Evolutionary conservation across 2,797 vertebrate genomes (phyloP), one percentile per base, ranked within the genome.

Genomic region (Meda fulgida): DNA sequence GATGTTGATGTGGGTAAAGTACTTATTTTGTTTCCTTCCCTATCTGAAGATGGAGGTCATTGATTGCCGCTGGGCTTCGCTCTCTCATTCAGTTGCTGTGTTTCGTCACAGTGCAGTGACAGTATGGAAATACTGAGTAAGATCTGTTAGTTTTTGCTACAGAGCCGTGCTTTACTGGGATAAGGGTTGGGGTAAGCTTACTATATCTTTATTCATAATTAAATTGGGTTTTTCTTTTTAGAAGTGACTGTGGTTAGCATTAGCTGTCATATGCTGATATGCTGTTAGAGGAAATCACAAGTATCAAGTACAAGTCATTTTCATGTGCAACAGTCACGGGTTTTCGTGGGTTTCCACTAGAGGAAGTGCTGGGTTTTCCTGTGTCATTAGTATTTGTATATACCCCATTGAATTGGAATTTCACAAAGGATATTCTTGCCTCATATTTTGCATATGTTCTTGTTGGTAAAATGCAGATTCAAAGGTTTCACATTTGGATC

Each of bases 31-130:
- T 75, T 83, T 83, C 71, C 81, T 83, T 51, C 16, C 58, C 29
- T 63, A 66, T 75, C 40, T 83, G 6, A 66, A 73, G 70, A 73
- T 75, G 81, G 55, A 83, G 58, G 81, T 83, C 81, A 76, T 13
- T 65, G 43, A 76, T 78, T 76, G 23, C 1, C 53, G 80, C 18
- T 3, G 19, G 46, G 71, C 75, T 66, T 40, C 31, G 3, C 6
- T 76, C 36, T 80, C 2, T 65, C n/a, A 73, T 53, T 83, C 46
- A 73, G 31, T 18, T 11, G 4, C 29, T 36, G 34, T 76, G 23
- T 78, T 77, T 55, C 75, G 40, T 75, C 40, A 48, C 26, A 46
- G 26, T 1, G 7, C 48, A 26, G 29, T 58, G 65, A 77, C 63
- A 18, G 23, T 31, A 29, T 55, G 73, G 46, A 84, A 77, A 67